These are phyloP conservation scores for Ectemnius cavifrons DNA, from an alignment of 2,888 invertebrate species.

Conservation along the genomic window DNA sequence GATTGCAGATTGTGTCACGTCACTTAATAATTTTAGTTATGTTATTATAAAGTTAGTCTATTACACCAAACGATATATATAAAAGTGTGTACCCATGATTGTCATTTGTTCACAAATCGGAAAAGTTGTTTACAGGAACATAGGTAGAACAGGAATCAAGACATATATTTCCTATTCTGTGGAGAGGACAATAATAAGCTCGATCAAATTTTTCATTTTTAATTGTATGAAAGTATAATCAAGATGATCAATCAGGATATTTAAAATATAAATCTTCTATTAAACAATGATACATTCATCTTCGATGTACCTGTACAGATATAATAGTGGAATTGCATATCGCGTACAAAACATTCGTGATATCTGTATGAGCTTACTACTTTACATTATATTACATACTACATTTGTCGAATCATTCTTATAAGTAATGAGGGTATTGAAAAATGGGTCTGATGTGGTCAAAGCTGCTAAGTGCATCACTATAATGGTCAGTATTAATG, in stretches of 20 bases:
- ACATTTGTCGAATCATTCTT: conserved; percentile 13
- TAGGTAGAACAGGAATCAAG: background rate
- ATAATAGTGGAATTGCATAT: conserved; percentile 33
- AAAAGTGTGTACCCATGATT: conserved; percentile 16
- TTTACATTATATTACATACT: conserved; percentile 53
- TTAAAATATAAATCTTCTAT: conserved; percentile 47
- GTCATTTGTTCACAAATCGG: conserved; percentile 36
- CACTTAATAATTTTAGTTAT: conserved; percentile 10
- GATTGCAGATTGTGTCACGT: conserved; percentile 21
- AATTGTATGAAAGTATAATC: conserved; percentile 46
- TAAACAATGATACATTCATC: conserved; percentile 34
- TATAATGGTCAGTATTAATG: conserved; percentile 27
- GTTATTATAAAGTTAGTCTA: conserved; percentile 3
- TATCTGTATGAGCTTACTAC: conserved; percentile 21
- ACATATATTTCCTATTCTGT: background rate
- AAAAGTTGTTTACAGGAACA: background rate
- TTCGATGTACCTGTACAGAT: conserved; percentile 22
- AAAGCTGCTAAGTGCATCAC: conserved; percentile 27
- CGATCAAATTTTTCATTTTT: conserved; percentile 27
- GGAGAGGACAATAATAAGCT: too few relatives aligned
- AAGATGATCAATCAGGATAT: conserved; percentile 28
- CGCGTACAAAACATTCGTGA: conserved; percentile 17
- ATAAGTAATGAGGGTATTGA: conserved; percentile 15
- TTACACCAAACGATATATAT: conserved; percentile 18
- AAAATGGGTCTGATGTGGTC: conserved; percentile 12